phyloP scores from a whole-genome alignment of 2,113 vertebrate genomes.

The Aegotheles bennettii region DNA sequence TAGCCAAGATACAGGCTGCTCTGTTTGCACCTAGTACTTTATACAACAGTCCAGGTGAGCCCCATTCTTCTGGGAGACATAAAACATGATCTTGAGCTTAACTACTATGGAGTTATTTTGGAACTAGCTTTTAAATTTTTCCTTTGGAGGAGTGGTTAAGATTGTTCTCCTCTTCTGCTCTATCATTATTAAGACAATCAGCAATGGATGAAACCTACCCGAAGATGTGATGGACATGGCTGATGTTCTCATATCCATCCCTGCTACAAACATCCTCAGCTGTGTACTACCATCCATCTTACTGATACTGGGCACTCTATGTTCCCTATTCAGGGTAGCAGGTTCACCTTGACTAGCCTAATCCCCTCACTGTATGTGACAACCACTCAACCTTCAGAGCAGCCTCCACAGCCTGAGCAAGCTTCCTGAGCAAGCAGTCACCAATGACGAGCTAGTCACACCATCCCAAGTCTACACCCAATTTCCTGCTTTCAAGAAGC shows the following conservation, averaged over 20 bases:
- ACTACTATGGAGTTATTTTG: fast-evolving
- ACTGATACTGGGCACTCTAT: background rate
- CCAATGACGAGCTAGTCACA: fast-evolving
- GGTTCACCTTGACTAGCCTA: background rate
- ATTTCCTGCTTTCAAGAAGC: background rate
- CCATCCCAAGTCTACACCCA: background rate
- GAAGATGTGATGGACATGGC: background rate
- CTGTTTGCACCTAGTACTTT: background rate
- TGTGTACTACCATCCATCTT: background rate
- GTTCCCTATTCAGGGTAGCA: background rate
- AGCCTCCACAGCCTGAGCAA: background rate
- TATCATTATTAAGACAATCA: background rate
- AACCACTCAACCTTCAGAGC: fast-evolving
- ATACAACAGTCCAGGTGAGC: background rate
- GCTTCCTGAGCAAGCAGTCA: background rate
- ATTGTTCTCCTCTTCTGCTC: background rate
- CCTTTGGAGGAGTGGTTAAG: background rate
- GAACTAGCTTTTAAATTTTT: background rate
- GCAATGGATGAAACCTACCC: background rate
- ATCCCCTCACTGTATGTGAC: fast-evolving
- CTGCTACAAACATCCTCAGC: background rate
- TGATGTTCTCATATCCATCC: background rate
- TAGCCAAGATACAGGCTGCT: background rate
- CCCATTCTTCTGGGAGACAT: background rate
- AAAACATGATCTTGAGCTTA: background rate